Conservation (phyloP, 2,888 invertebrate genomes). For the Sinelater perroti region DNA sequence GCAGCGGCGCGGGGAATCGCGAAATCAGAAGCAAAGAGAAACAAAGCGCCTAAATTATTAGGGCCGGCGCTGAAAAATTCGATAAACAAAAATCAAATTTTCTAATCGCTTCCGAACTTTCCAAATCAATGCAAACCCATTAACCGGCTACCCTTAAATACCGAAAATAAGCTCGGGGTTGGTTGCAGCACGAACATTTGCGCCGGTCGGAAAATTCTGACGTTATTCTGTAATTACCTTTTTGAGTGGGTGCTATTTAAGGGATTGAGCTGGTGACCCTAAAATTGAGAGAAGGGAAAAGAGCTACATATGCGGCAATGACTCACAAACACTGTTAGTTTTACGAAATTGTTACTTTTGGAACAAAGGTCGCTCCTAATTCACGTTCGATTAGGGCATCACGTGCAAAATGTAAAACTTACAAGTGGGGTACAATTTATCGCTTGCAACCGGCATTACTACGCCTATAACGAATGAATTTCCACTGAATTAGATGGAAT, state of each 20-base stretch:
- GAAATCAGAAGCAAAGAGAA: constrained; percentile 20
- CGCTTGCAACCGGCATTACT: background rate
- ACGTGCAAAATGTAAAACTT: no score
- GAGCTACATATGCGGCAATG: no score
- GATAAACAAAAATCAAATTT: constrained; percentile 9
- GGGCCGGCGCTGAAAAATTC: background rate
- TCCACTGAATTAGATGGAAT: constrained; percentile 11
- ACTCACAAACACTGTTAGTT: background rate
- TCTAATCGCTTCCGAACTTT: background rate
- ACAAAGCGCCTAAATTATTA: constrained; percentile 3
- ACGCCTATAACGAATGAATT: constrained; percentile 2
- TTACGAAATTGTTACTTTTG: background rate
- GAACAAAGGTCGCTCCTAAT: background rate
- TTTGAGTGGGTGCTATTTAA: background rate
- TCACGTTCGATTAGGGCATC: constrained; percentile 5
- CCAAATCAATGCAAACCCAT: background rate
- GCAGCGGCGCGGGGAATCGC: constrained; percentile 28
- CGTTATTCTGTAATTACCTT: background rate
- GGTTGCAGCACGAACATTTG: background rate
- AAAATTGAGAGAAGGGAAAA: no score
- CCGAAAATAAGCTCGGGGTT: background rate
- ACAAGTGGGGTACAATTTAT: constrained; percentile 6
- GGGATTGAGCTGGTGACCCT: no score
- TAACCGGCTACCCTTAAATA: background rate
- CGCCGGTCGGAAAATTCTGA: background rate